Evolutionary conservation across 2,888 invertebrate genomes (phyloP), one percentile per base, ranked within the genome.

Genomic region (Timandra comae): DNA sequence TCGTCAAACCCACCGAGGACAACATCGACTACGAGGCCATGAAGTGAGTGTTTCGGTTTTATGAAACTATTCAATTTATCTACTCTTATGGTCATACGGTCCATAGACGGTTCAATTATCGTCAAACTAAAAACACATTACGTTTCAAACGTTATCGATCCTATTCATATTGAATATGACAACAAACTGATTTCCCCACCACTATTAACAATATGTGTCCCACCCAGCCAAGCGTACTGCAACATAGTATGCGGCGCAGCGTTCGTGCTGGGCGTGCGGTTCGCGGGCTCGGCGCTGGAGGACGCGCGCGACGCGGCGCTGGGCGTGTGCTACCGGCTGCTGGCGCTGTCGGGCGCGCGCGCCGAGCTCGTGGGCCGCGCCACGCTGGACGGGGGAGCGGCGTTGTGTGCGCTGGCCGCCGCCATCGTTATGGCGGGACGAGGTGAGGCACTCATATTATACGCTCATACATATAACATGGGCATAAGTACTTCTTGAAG

Each of bases 211-310:
- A n/a, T n/a, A n/a, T 12, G 3, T 7, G 73, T 86, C 10, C 1
- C 61, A 95, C 10, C 1, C 61, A 95, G 95, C 57, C 98, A 98
- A 88, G 97, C 97, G 0, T 99, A 97, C 79, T 97, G 98, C 77
- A 98, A 98, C 74, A 96, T 98, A 43, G 89, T 97, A 38, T 93
- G 97, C 0, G 99, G 99, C 9, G 97, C 96, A 1, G 96, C 97
- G 52, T 93, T 99, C 86, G 95, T 96, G 4, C 78, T 99, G 52
- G 98, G 97, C 1, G 86, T 99, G 2, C 93, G 95, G 46, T 99
- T 93, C 86, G 98, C 99, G 1, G 98, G 99, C 21, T 93, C 97
- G 0, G 95, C 94, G 7, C 91, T 95, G 70, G 85, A 88, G 33
- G 89, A 91, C 32, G 98, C 97, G 0, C 93, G 93, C 35, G 89